phyloP scores from a whole-genome alignment of 2,888 invertebrate species.

The Steinernema hermaphroditum region DNA sequence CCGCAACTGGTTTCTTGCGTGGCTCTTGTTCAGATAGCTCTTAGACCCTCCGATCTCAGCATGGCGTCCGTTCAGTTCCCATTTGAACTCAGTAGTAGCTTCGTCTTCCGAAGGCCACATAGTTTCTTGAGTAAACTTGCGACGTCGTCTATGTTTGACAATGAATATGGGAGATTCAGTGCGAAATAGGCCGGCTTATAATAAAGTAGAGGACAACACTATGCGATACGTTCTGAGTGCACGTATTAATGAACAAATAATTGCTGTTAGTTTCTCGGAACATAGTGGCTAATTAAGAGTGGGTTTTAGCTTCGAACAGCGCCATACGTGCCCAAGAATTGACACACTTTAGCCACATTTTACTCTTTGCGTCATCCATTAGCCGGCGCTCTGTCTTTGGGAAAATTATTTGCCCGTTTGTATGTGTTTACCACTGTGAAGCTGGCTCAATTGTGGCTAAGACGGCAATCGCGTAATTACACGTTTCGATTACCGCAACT shows the following conservation, averaged over 20 bases:
- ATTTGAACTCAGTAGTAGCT: slow-evolving; percentile 2
- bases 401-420: too few species aligned
- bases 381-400: too few species aligned
- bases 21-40: neutral
- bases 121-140: neutral
- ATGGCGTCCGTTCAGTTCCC: neutral
- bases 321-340: neutral
- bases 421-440: too few species aligned
- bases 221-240: too few species aligned
- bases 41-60: neutral
- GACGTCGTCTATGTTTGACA: slow-evolving; percentile 6
- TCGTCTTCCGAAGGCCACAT: slow-evolving; percentile 16
- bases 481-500: too few species aligned
- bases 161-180: too few species aligned
- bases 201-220: too few species aligned
- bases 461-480: too few species aligned
- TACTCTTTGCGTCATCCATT: too few species aligned
- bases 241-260: neutral
- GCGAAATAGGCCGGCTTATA: too few species aligned
- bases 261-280: slow-evolving; percentile 4
- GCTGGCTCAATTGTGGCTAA: too few species aligned
- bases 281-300: slow-evolving; percentile 3
- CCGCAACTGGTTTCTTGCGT: slow-evolving; percentile 40
- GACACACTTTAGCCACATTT: neutral
- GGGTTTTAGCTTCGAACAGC: neutral